Evolutionary conservation across 2,113 vertebrate genomes (phyloP).

Genomic region (Zootoca vivipara): DNA sequence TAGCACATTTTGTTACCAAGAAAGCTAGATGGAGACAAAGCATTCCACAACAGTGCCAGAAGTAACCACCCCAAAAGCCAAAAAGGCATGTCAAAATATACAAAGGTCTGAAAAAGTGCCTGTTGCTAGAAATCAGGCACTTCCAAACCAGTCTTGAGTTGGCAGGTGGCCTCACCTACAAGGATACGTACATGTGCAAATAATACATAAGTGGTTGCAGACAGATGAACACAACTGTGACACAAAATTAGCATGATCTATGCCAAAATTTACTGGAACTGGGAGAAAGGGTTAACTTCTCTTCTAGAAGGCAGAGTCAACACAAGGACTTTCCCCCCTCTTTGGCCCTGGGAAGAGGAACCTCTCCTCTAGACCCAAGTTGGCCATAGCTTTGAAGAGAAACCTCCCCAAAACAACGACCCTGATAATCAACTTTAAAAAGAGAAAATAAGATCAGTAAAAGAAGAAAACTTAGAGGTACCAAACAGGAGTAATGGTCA

Average conservation of each 20-base stretch:
- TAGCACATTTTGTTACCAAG: not conserved
- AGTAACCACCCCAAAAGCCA: not conserved
- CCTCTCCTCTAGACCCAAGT: no score
- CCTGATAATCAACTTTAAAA: no score
- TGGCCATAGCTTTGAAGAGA: no score
- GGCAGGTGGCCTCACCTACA: not conserved
- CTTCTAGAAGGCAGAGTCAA: no score
- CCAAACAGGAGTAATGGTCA: no score
- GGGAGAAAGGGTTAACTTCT: not conserved
- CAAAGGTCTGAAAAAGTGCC: not conserved
- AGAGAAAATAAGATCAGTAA: no score
- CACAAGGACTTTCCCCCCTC: no score
- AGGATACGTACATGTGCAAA: not conserved
- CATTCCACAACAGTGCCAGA: not conserved
- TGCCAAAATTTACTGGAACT: not conserved
- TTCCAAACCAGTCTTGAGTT: not conserved
- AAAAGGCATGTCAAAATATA: not conserved
- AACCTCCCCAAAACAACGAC: no score
- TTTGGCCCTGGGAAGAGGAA: no score
- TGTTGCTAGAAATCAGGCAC: not conserved
- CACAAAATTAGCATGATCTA: not conserved
- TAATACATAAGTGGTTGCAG: not conserved
- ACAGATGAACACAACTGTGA: accelerated
- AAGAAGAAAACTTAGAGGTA: no score
- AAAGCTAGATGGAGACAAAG: not conserved